Percentiles rank a stretch among this genome's conserved stretches.
These are phyloP conservation scores for Psilopsiagon aymara DNA, from an alignment of 2,113 vertebrate species.

Conservation along the genomic window DNA sequence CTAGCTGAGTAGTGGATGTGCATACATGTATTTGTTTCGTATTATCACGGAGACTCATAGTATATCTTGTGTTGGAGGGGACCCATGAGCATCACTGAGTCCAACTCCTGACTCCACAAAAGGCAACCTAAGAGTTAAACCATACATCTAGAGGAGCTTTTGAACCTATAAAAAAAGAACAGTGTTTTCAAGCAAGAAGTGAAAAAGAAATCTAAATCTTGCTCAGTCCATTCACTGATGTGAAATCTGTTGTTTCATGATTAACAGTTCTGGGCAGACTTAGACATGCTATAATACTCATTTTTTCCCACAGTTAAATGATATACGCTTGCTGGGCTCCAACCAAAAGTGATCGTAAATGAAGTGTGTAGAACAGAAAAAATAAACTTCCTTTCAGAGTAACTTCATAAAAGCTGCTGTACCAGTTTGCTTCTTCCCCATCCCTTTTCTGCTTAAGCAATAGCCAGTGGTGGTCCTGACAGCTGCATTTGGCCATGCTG, in stretches of 20 bases:
- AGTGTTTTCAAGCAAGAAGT: neutral
- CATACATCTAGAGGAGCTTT: neutral
- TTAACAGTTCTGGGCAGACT: neutral
- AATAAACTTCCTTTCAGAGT: neutral
- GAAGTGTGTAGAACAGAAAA: neutral
- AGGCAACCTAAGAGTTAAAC: neutral
- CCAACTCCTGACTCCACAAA: neutral
- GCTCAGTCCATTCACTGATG: neutral
- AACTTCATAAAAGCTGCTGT: neutral
- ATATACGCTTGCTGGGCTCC: neutral
- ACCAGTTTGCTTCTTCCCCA: neutral
- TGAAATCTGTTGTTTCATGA: neutral
- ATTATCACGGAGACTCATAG: neutral
- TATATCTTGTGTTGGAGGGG: neutral
- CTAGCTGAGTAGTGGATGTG: neutral
- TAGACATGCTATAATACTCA: neutral
- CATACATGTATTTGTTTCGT: neutral
- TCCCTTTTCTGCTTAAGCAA: neutral
- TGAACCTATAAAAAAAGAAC: neutral
- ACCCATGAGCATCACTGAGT: accelerated
- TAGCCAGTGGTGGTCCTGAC: neutral
- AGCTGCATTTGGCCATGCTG: accelerated
- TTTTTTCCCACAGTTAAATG: neutral
- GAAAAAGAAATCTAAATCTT: neutral
- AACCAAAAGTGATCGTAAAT: neutral